These are phyloP conservation scores for Dolichomitus sp. DNA, from an alignment of 2,888 invertebrate species.

Conservation along the genomic window DNA sequence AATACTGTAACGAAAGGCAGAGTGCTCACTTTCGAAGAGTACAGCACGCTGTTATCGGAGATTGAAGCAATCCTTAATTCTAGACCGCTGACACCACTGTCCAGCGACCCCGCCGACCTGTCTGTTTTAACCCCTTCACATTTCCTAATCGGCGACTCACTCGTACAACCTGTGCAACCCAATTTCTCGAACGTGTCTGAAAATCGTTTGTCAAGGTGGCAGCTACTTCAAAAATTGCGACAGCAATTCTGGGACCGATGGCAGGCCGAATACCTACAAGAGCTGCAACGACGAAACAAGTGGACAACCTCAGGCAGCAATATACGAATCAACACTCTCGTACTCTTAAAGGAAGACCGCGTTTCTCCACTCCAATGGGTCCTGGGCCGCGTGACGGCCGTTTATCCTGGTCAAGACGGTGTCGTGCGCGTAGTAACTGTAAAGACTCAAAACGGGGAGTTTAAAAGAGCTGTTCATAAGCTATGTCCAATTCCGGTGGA, in stretches of 20 bases:
- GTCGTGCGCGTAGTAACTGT: not conserved
- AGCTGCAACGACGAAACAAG: not conserved
- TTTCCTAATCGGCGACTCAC: slow-evolving; percentile 4
- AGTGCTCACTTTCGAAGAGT: not conserved
- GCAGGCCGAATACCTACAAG: too few species aligned
- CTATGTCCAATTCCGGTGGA: too few species aligned
- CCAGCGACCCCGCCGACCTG: not conserved
- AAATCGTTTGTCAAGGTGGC: not conserved
- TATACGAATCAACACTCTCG: not conserved
- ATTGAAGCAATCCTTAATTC: not conserved
- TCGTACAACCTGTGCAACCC: not conserved
- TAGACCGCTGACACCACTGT: not conserved
- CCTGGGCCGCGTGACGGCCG: not conserved
- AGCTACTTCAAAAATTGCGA: not conserved
- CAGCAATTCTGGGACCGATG: not conserved
- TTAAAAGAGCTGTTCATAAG: not conserved
- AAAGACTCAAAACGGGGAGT: not conserved
- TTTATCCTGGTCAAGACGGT: not conserved
- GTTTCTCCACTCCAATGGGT: too few species aligned
- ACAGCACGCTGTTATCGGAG: not conserved
- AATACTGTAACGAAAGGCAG: not conserved
- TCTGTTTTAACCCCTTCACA: not conserved
- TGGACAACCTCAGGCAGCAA: not conserved
- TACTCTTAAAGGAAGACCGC: too few species aligned
- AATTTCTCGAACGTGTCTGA: not conserved